These are phyloP conservation scores for Thyatira batis DNA, from an alignment of 2,888 invertebrate species.

Conservation along the genomic window DNA sequence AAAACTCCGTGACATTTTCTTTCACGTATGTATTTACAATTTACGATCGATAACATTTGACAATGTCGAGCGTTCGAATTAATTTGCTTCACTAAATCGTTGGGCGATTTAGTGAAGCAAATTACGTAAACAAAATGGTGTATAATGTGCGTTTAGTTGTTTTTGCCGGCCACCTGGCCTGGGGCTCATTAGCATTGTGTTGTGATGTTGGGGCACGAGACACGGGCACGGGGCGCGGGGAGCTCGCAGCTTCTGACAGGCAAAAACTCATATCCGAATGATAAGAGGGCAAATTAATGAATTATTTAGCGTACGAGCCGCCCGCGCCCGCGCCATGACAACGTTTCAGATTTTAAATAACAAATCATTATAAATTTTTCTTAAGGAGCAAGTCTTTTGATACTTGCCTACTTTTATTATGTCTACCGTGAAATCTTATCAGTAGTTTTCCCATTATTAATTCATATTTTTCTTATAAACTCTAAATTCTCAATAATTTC, in stretches of 20 bases:
- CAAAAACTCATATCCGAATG: constrained; percentile 25
- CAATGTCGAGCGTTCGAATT: constrained; percentile 2
- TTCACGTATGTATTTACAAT: neutral
- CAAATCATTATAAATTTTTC: too few relatives aligned
- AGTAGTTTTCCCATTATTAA: too few relatives aligned
- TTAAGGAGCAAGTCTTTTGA: too few relatives aligned
- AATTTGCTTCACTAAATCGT: constrained; percentile 9
- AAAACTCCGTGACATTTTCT: neutral
- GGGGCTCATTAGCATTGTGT: constrained; percentile 41
- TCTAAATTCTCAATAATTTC: too few relatives aligned
- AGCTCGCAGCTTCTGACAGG: constrained; percentile 27
- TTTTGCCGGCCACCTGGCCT: constrained; percentile 44
- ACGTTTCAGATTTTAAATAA: too few relatives aligned
- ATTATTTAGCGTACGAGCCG: constrained; percentile 50
- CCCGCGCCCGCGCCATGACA: constrained; percentile 19
- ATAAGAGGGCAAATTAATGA: constrained; percentile 54
- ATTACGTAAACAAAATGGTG: constrained; percentile 26
- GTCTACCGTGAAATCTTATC: too few relatives aligned
- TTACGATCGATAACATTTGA: neutral
- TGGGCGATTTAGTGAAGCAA: constrained; percentile 9
- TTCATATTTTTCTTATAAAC: too few relatives aligned
- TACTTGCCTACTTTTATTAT: too few relatives aligned
- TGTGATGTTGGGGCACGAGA: constrained; percentile 12
- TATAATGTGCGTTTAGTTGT: constrained; percentile 24
- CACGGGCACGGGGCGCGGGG: constrained; percentile 9